Evolutionary conservation across 2,888 invertebrate species (phyloP).

Genomic region (Dyspetes luteomarginatus): DNA sequence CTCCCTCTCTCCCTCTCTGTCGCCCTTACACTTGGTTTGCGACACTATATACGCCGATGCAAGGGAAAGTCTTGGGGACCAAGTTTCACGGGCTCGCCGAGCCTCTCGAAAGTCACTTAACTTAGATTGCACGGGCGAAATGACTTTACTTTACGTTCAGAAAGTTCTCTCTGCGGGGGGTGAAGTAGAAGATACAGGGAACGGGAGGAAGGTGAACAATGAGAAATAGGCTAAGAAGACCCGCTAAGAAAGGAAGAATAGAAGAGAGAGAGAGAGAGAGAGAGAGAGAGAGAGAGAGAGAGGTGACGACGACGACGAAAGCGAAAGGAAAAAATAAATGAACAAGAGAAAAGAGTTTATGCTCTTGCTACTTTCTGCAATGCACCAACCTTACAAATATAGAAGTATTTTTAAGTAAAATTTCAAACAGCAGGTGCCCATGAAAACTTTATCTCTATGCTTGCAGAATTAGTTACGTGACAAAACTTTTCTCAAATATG

Average conservation of each 20-base stretch:
- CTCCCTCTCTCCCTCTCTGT: neutral
- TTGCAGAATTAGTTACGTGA: constrained; percentile 25
- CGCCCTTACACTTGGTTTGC: neutral
- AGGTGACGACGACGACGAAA: constrained; percentile 25
- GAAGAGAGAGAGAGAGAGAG: constrained; percentile 7
- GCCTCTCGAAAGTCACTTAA: constrained; percentile 83
- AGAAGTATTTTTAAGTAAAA: constrained; percentile 41
- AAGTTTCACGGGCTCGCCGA: constrained; percentile 77
- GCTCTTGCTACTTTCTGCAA: constrained; percentile 27
- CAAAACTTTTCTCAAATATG: constrained; percentile 16
- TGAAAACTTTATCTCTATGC: constrained; percentile 21
- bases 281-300: constrained; percentile 23
- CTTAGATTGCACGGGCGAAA: constrained; percentile 83
- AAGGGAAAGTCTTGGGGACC: constrained; percentile 60
- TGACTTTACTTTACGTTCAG: constrained; percentile 81
- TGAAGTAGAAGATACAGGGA: constrained; percentile 56
- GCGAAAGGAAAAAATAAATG: constrained; percentile 30
- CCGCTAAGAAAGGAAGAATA: constrained; percentile 36
- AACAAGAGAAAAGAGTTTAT: constrained; percentile 50
- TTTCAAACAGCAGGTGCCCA: constrained; percentile 60
- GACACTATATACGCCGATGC: constrained; percentile 44
- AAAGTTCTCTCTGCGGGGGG: constrained; percentile 76
- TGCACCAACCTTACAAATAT: constrained; percentile 49
- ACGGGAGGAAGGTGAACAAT: constrained; percentile 20
- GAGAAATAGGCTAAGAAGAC: constrained; percentile 24